A percentile compares a stretch with the other conserved stretches of the same genome.
Conservation (phyloP, 2,797 vertebrate species). For the Eospalax fontanierii region DNA sequence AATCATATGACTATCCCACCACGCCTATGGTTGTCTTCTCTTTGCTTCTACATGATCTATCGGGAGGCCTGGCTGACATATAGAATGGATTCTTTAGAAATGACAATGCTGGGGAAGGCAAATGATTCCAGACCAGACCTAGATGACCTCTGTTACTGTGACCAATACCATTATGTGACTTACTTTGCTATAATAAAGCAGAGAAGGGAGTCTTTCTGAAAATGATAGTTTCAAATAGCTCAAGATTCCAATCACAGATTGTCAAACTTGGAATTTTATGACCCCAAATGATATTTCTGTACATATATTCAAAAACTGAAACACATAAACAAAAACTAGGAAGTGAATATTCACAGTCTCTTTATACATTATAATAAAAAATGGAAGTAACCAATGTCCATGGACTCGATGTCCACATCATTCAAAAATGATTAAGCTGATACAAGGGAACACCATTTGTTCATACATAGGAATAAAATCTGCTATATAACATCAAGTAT, state of each 20-base stretch:
- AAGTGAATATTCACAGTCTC: neutral
- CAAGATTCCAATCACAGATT: neutral
- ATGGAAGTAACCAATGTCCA: neutral
- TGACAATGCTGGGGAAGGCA: neutral
- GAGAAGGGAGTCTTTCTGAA: constrained; percentile 7
- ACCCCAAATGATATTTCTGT: neutral
- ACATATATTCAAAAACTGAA: neutral
- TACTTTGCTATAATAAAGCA: neutral
- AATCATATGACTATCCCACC: neutral
- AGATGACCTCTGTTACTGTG: neutral
- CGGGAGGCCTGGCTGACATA: neutral
- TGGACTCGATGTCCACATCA: neutral
- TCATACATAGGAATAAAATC: neutral
- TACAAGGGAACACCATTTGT: neutral
- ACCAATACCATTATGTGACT: neutral
- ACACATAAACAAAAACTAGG: neutral
- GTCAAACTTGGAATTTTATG: neutral
- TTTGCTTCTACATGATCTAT: neutral
- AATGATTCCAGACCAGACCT: neutral
- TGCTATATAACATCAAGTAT: neutral
- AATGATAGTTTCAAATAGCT: constrained; percentile 7
- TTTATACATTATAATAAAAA: neutral
- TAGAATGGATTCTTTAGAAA: neutral
- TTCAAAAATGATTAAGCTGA: neutral
- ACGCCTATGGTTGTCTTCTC: neutral